Conservation (phyloP, 2,797 vertebrate genomes). For the Phoebastria nigripes region DNA sequence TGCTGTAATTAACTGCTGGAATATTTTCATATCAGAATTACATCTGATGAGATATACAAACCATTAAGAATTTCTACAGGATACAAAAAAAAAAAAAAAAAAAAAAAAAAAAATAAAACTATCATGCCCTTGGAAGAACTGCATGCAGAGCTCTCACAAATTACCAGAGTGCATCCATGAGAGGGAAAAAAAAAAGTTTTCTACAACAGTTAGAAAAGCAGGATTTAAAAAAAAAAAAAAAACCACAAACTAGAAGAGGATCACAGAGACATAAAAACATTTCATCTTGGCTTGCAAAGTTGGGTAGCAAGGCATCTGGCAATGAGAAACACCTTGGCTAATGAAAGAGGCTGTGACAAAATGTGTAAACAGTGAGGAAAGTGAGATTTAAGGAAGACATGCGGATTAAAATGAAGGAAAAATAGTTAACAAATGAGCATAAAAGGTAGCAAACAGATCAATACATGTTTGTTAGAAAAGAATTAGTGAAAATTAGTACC, state of each 20-base stretch:
- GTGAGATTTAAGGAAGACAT: background rate
- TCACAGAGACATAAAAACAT: background rate
- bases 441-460: background rate
- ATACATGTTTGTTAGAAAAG: background rate
- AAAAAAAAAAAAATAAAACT: background rate
- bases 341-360: background rate
- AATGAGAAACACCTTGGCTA: background rate
- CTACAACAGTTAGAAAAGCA: background rate
- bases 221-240: background rate
- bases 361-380: constrained; percentile 9
- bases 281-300: background rate
- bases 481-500: background rate
- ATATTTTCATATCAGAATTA: background rate
- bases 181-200: background rate
- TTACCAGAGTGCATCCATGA: background rate
- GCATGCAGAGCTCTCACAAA: background rate
- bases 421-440: background rate
- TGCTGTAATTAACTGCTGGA: background rate
- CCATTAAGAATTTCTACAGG: background rate
- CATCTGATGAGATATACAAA: background rate
- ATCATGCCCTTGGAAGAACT: background rate
- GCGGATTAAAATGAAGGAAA: background rate
- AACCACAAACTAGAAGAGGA: background rate
- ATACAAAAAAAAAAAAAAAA: background rate
- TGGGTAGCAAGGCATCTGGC: constrained; percentile 22